Conservation (phyloP, 1,140 invertebrate genomes). For the Oedothorax gibbosus region DNA sequence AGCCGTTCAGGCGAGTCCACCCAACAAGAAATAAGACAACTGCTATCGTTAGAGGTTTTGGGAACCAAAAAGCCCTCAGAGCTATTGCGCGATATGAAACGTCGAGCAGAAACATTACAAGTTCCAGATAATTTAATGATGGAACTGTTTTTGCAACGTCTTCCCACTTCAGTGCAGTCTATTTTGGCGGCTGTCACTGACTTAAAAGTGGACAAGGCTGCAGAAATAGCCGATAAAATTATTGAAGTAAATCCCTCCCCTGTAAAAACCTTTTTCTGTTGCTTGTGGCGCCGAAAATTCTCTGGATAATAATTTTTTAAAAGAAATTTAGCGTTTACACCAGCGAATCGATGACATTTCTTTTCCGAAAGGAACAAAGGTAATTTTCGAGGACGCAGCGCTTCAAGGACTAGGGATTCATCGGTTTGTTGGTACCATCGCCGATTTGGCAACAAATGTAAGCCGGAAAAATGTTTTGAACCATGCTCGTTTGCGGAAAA, state of each 20-base stretch:
- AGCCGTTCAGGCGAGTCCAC: background rate
- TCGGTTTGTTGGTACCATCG: background rate
- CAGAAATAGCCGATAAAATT: slow-evolving; percentile 11
- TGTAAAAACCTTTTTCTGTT: background rate
- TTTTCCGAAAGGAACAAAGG: background rate
- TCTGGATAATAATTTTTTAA: background rate
- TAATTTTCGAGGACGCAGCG: too few relatives aligned
- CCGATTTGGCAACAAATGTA: background rate
- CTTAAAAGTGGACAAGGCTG: background rate
- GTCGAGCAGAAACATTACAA: background rate
- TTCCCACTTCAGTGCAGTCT: slow-evolving; percentile 1
- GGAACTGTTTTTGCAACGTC: slow-evolving; percentile 12
- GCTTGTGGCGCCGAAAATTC: background rate
- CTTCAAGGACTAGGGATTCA: background rate
- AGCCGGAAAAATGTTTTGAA: background rate
- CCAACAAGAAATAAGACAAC: background rate
- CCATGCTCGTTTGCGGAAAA: background rate
- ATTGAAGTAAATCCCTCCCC: background rate
- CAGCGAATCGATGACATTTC: too few relatives aligned
- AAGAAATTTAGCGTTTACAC: background rate
- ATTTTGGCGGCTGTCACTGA: slow-evolving; percentile 1
- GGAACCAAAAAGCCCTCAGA: background rate
- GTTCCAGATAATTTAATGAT: background rate
- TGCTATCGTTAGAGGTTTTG: background rate
- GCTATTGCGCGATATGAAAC: background rate